Evolutionary conservation across 2,888 invertebrate species (phyloP), one percentile per base, ranked within the genome.

Genomic region (Diadromus collaris): DNA sequence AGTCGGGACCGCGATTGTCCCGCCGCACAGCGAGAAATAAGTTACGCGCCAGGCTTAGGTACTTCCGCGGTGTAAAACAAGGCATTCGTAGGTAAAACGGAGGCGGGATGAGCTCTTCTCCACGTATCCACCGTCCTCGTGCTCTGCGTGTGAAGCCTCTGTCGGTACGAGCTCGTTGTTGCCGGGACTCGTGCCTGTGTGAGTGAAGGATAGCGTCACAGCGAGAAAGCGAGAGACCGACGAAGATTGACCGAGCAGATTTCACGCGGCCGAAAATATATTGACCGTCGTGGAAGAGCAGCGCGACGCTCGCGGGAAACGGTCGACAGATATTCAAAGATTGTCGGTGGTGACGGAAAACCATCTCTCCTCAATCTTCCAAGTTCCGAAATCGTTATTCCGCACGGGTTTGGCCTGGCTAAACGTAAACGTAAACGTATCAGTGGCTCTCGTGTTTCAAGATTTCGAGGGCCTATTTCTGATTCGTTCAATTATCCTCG

Each of bases 41-140:
- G 72, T 86, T 86, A 81, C 83, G 83, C 80, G 82, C 83, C 82
- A 83, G 83, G 84, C 84, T 82, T 82, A 83, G 83, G 84, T 84
- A 83, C 84, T 84, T 81, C 79, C 82, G 82, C 82, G 82, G 75
- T 78, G 71, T n/a, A n/a, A 83, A 63, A 46, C 65, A 82, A 75
- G 69, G 65, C 67, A 71, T 75, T 78, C 65, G 54, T 70, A 67
- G 51, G 48, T 32, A 67, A 74, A 61, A 80, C 70, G 71, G 79
- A 79, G 79, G 75, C 78, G 70, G 75, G 65, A 56, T 21, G 41
- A 65, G 44, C 67, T 64, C 46, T 64, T 77, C 61, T 61, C 32
- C 73, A 63, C 46, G 65, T 71, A 27, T 56, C 46, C 69, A 68
- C 21, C 70, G 64, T 48, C 76, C 19, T 19, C 32, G 60, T 24